Evolutionary conservation across 2,888 invertebrate species (phyloP).

Genomic region (Crematogaster levior): DNA sequence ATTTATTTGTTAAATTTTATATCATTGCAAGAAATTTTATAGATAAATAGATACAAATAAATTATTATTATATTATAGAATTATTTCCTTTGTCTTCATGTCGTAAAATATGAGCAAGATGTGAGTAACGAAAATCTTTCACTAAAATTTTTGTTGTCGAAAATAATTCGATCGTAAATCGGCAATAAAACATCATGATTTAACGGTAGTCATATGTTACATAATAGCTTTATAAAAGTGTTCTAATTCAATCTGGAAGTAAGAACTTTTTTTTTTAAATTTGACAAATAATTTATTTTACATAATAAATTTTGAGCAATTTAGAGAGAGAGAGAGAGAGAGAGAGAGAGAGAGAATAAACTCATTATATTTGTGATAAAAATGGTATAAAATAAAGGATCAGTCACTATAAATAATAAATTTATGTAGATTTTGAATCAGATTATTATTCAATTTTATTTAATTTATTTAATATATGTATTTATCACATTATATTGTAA

Average conservation of each 20-base stretch:
- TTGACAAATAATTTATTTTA: background rate
- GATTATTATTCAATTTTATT: background rate
- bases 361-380: too few relatives aligned
- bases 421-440: too few relatives aligned
- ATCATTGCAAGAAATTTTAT: background rate
- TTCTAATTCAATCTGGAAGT: background rate
- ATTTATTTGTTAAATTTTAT: too few relatives aligned
- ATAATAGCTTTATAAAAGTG: conserved; percentile 22
- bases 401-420: too few relatives aligned
- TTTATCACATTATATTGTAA: background rate
- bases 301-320: background rate
- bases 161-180: conserved; percentile 8
- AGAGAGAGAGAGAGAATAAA: too few relatives aligned
- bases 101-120: background rate
- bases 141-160: background rate
- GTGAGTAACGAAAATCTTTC: background rate
- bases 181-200: background rate
- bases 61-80: background rate
- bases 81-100: too few relatives aligned
- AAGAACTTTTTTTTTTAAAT: background rate
- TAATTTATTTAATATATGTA: background rate
- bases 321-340: too few relatives aligned
- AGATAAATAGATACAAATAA: background rate
- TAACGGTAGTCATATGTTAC: conserved; percentile 11
- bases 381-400: too few relatives aligned